Evolutionary conservation across 2,888 invertebrate genomes (phyloP), one percentile per base, ranked within the genome.

Genomic region (Anaspis maculata): DNA sequence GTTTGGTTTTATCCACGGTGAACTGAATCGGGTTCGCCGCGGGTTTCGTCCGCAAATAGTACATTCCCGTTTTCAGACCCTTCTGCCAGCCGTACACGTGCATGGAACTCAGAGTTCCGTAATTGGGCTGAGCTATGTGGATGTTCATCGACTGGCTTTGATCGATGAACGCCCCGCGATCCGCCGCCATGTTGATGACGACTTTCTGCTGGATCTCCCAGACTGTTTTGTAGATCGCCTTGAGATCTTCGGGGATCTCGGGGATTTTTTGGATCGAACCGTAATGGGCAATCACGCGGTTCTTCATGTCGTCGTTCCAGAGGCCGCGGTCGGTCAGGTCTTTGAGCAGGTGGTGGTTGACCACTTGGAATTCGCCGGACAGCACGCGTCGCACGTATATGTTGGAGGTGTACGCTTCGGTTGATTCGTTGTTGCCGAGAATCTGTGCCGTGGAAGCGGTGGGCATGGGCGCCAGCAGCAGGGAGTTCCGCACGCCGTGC

Each of bases 391-490:
- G 72, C 12, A 86, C 83, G 65, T 97, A 98, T 50, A 98, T 90
- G 60, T 98, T 98, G 19, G 90, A 94, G 1, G 96, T 97, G 64
- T 96, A 98, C 0, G 98, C 91, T 66, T 98, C 98, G 56, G 96
- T 86, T 0, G 95, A 90, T 65, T 98, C 97, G 62, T 97, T 98
- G 61, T 98, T 99, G 11, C 98, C 98, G 25, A 98, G 76, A 57
- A 99, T 99, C 68, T 98, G 97, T 2, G 98, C 97, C 0, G 97
- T 98, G 1, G 96, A 95, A 5, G 97, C 96, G 3, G 97, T 98
- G 1, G 97, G 97, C 97, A 98, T 98, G 0, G 96, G 96, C 0
- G 97, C 96, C 42, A 97, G 50, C 12, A 98, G 69, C 11, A 62
- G 39, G 2, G 95, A 95, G 69, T 98, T 98, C 34, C 97, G 72